Percentiles rank a stretch among this genome's conserved stretches.
These are phyloP conservation scores for Cylindroiulus punctatus DNA, from an alignment of 2,888 invertebrate species.

Conservation along the genomic window DNA sequence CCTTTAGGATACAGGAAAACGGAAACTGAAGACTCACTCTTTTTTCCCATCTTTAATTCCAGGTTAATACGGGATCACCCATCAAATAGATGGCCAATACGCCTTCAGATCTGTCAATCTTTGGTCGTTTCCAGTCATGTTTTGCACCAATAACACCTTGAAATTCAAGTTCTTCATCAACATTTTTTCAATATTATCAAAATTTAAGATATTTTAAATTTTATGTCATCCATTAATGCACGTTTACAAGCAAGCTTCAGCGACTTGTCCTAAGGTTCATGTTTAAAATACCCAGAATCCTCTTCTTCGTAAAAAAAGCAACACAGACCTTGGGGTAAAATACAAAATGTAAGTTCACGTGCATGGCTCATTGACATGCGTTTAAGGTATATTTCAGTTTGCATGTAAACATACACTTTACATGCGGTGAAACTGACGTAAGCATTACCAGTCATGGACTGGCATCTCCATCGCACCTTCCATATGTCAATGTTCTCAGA, in stretches of 20 bases:
- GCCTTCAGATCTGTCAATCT: background rate
- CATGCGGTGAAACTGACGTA: no score
- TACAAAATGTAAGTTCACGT: no score
- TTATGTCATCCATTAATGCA: background rate
- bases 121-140: background rate
- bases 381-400: no score
- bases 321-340: no score
- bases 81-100: background rate
- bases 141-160: background rate
- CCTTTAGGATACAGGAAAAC: background rate
- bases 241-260: no score
- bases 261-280: no score
- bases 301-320: no score
- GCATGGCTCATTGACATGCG: no score
- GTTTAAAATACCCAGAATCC: no score
- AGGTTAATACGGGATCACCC: background rate
- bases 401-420: no score
- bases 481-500: background rate
- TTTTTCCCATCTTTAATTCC: background rate
- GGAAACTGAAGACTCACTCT: background rate
- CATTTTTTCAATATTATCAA: background rate
- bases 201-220: background rate
- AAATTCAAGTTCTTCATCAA: background rate
- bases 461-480: background rate
- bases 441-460: no score